phyloP scores from a whole-genome alignment of 2,797 vertebrate species.

The Helarctos malayanus region DNA sequence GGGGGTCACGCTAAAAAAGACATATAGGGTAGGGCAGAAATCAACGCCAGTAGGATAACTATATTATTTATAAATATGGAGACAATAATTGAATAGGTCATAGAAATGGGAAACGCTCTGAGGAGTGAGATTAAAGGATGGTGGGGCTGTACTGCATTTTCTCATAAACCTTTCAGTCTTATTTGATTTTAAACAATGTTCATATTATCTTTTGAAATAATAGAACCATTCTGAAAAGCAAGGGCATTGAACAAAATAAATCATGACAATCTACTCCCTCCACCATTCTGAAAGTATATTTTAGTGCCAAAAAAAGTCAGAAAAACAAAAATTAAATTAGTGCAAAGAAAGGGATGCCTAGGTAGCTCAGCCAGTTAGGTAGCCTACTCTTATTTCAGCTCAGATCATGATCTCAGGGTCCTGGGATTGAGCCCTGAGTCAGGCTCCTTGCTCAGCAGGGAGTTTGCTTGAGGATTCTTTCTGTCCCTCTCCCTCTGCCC shows the following conservation, averaged over 20 bases:
- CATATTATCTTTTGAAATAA: not conserved
- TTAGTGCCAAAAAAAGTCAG: not conserved
- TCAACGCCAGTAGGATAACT: rapidly evolving
- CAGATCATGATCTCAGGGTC: not conserved
- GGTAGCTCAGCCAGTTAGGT: not conserved
- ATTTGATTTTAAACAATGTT: not conserved
- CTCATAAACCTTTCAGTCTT: not conserved
- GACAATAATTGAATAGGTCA: rapidly evolving
- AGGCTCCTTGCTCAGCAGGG: too few relatives aligned
- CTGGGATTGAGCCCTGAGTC: not conserved
- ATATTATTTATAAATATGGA: rapidly evolving
- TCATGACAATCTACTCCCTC: not conserved
- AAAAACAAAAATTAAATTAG: not conserved
- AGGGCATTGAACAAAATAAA: not conserved
- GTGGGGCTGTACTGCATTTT: rapidly evolving
- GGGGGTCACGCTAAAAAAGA: not conserved
- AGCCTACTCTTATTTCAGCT: not conserved
- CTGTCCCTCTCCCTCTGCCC: not conserved
- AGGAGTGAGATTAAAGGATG: rapidly evolving
- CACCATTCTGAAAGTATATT: not conserved
- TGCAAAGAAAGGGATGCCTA: not conserved
- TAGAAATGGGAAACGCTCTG: not conserved
- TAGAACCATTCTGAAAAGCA: not conserved
- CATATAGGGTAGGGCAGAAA: rapidly evolving
- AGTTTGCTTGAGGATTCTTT: not conserved